Conservation (phyloP, 2,113 vertebrate genomes). For the Choloepus hoffmanni region DNA sequence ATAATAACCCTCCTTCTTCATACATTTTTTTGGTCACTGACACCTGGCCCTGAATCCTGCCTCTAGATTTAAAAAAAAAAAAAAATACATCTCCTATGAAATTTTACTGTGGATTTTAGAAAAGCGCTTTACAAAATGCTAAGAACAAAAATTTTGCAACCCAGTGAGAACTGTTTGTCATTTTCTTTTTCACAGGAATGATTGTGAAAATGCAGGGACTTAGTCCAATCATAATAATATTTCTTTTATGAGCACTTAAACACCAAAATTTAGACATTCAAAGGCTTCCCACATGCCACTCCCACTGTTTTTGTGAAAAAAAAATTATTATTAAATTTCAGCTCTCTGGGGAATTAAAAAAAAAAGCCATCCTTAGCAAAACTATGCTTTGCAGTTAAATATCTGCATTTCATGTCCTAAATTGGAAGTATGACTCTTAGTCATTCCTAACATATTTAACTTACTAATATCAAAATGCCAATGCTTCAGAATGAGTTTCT, state of each 20-base stretch:
- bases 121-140: constrained; percentile 9
- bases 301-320: not conserved
- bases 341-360: not conserved
- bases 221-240: not conserved
- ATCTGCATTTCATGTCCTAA: constrained; percentile 45
- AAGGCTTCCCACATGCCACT: not conserved
- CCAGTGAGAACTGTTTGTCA: not conserved
- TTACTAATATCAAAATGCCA: constrained; percentile 54
- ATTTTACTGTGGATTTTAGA: constrained; percentile 53
- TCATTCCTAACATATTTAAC: constrained; percentile 30
- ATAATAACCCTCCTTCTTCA: not conserved
- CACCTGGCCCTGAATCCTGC: not conserved
- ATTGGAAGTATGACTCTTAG: constrained; percentile 48
- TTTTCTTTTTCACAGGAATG: constrained; percentile 53
- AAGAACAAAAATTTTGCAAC: not conserved
- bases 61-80: not conserved
- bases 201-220: not conserved
- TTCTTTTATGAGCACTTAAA: not conserved
- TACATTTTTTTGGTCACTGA: not conserved
- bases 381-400: not conserved
- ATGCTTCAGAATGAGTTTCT: constrained; percentile 15
- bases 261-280: not conserved
- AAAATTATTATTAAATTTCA: constrained; percentile 32
- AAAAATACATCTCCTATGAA: constrained; percentile 18
- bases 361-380: constrained; percentile 13